Conservation (phyloP, 2,797 vertebrate species). For the Sternarchorhynchus goeldii region DNA sequence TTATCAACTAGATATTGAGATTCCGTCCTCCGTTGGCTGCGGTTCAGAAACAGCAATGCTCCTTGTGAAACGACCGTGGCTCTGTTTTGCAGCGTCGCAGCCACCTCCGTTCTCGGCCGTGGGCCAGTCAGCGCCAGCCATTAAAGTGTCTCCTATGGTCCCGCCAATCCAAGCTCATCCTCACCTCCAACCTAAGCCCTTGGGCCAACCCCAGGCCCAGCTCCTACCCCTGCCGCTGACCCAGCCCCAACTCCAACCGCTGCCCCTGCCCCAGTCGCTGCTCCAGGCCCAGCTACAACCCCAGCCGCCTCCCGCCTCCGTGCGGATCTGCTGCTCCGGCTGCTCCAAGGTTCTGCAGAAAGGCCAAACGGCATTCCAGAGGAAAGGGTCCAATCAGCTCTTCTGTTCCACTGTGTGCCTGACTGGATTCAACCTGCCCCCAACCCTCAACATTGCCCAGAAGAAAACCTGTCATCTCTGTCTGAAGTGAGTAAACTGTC, state of each 20-base stretch:
- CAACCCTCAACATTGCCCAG: slow-evolving; percentile 73
- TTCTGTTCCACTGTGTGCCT: slow-evolving; percentile 99
- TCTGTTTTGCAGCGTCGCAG: slow-evolving; percentile 34
- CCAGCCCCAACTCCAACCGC: slow-evolving; percentile 46
- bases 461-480: slow-evolving; percentile 90
- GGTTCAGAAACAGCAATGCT: too few species aligned
- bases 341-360: slow-evolving; percentile 94
- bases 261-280: slow-evolving; percentile 57
- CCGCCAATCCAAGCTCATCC: slow-evolving; percentile 39
- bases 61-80: too few species aligned
- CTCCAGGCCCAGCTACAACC: slow-evolving; percentile 64
- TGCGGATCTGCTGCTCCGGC: slow-evolving; percentile 91
- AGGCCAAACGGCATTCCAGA: slow-evolving; percentile 97
- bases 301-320: slow-evolving; percentile 72
- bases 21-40: too few species aligned
- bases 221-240: slow-evolving; percentile 57
- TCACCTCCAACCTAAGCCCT: slow-evolving; percentile 63
- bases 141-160: slow-evolving; percentile 49
- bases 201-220: slow-evolving; percentile 72
- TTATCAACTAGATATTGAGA: too few species aligned
- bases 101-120: slow-evolving; percentile 33
- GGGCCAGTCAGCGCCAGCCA: slow-evolving; percentile 28
- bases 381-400: slow-evolving; percentile 97
- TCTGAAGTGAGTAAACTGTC: slow-evolving; percentile 79
- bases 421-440: slow-evolving; percentile 86